A percentile compares a stretch with the other conserved stretches of the same genome.
These are phyloP conservation scores for Pardalotus punctatus DNA, from an alignment of 2,113 vertebrate species.

Conservation along the genomic window DNA sequence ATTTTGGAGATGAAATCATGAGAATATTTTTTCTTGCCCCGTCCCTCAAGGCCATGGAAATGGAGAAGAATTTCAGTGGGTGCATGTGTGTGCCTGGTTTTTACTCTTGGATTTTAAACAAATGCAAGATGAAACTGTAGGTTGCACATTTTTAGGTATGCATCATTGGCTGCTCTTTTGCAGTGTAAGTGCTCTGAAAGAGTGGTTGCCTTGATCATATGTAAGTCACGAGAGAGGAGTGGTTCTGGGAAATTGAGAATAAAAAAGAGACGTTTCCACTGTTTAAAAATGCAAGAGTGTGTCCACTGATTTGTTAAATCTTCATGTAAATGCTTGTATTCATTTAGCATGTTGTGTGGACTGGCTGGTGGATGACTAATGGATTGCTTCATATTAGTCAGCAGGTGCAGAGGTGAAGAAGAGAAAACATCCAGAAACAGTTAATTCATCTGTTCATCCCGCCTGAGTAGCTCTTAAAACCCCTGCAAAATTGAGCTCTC, in stretches of 20 bases:
- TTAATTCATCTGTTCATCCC: constrained; percentile 38
- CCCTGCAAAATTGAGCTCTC: constrained; percentile 46
- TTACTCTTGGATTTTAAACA: not conserved
- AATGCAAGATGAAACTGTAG: not conserved
- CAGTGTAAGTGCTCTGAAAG: not conserved
- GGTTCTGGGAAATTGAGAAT: not conserved
- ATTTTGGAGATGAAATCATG: not conserved
- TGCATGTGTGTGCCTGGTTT: not conserved
- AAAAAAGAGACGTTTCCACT: not conserved
- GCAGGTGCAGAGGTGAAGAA: not conserved
- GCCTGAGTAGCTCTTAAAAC: not conserved
- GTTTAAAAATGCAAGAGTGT: not conserved
- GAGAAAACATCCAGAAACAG: not conserved
- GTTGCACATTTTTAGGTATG: not conserved
- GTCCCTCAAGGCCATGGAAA: not conserved
- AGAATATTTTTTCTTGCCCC: not conserved
- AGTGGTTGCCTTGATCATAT: not conserved
- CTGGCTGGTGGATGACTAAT: not conserved
- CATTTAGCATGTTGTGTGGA: not conserved
- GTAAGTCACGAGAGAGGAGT: not conserved
- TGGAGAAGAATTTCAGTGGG: not conserved
- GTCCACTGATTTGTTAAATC: not conserved
- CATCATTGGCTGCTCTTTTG: not conserved
- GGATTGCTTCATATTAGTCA: not conserved
- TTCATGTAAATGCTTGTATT: not conserved